These are phyloP conservation scores for Nesospiza acunhae DNA, from an alignment of 2,113 vertebrate species.

Conservation along the genomic window DNA sequence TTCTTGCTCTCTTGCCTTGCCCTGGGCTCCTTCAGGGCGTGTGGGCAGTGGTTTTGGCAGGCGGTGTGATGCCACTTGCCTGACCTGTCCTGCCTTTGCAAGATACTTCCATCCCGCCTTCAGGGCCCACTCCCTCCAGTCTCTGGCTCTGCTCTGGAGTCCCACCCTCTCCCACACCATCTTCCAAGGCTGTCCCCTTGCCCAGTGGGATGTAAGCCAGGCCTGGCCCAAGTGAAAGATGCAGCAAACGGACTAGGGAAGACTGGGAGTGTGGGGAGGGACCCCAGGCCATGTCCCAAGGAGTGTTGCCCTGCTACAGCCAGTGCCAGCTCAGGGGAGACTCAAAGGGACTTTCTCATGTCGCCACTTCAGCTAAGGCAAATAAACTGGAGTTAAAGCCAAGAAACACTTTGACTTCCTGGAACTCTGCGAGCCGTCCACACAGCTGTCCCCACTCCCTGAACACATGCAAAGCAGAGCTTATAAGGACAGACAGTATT, in stretches of 20 bases:
- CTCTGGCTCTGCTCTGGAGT: neutral
- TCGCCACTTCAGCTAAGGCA: conserved; percentile 63
- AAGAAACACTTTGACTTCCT: conserved; percentile 75
- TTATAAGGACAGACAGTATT: conserved; percentile 59
- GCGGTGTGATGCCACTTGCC: neutral
- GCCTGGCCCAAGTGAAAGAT: neutral
- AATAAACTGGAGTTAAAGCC: conserved; percentile 60
- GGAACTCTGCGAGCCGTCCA: conserved; percentile 51
- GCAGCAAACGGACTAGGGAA: rapidly evolving
- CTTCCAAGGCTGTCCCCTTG: neutral
- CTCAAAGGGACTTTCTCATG: neutral
- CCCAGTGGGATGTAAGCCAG: neutral
- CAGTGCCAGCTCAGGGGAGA: neutral
- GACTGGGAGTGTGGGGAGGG: neutral
- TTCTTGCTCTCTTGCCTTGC: neutral
- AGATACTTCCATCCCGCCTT: neutral
- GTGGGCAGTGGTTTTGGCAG: neutral
- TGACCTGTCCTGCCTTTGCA: neutral
- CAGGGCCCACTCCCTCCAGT: neutral
- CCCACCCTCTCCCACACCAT: neutral
- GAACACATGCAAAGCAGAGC: conserved; percentile 59
- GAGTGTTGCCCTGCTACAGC: neutral
- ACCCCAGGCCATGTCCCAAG: neutral
- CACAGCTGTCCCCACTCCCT: conserved; percentile 65
- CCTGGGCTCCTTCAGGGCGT: rapidly evolving